Percentiles rank a stretch among this genome's conserved stretches.
phyloP scores from a whole-genome alignment of 1,140 invertebrate genomes.

The Bacillus rossius region DNA sequence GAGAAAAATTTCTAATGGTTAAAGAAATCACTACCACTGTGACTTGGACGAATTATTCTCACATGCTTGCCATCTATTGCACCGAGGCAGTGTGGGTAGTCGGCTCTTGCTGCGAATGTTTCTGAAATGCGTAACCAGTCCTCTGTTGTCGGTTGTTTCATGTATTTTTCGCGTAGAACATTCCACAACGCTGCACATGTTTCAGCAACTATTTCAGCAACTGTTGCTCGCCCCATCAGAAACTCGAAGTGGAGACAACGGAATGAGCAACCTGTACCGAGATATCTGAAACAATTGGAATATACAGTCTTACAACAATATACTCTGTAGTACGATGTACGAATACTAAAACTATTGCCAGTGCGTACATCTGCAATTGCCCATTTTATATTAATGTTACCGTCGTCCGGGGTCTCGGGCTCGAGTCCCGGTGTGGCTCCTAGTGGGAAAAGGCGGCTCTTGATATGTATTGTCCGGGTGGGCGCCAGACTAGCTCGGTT shows the following conservation, averaged over 20 bases:
- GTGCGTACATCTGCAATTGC: too few relatives aligned
- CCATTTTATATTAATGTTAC: too few relatives aligned
- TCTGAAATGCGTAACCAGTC: background rate
- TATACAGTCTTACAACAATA: too few relatives aligned
- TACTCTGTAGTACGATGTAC: too few relatives aligned
- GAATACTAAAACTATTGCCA: too few relatives aligned
- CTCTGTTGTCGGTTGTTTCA: background rate
- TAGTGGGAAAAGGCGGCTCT: too few relatives aligned
- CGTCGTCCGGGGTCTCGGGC: too few relatives aligned
- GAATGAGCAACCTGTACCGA: background rate
- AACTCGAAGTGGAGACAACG: background rate
- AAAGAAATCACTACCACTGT: conserved; percentile 7
- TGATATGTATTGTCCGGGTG: too few relatives aligned
- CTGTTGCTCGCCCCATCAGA: background rate
- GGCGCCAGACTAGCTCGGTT: too few relatives aligned
- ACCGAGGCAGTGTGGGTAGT: background rate
- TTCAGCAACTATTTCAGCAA: background rate
- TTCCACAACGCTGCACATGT: conserved; percentile 1
- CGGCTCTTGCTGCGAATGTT: background rate
- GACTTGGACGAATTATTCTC: conserved; percentile 12
- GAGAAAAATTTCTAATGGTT: conserved; percentile 14
- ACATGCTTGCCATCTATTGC: background rate
- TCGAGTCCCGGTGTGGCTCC: too few relatives aligned
- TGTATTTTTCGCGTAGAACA: background rate
- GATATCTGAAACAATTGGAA: background rate